These are phyloP conservation scores for Ctenoplectra terminalis DNA, from an alignment of 1,140 invertebrate genomes.

Conservation along the genomic window DNA sequence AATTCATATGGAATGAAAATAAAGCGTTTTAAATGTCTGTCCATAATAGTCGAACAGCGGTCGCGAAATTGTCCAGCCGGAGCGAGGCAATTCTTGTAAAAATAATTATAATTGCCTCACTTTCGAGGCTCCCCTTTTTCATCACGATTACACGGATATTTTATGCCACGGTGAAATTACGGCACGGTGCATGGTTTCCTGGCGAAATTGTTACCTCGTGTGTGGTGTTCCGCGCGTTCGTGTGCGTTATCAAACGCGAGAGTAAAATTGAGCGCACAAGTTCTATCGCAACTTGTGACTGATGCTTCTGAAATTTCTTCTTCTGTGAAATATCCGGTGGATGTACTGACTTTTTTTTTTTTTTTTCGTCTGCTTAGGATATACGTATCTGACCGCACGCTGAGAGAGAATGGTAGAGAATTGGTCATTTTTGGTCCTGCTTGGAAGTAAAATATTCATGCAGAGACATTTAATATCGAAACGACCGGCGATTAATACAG, in stretches of 20 bases:
- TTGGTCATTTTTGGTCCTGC: too few relatives aligned
- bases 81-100: neutral
- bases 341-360: neutral
- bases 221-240: neutral
- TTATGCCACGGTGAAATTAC: neutral
- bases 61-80: neutral
- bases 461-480: too few relatives aligned
- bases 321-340: neutral
- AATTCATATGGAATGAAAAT: neutral
- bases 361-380: too few relatives aligned
- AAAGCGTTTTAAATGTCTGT: constrained; percentile 1
- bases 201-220: neutral
- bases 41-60: neutral
- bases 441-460: too few relatives aligned
- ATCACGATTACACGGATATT: constrained; percentile 1
- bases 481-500: too few relatives aligned
- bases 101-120: constrained; percentile 12
- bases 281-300: neutral
- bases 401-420: too few relatives aligned
- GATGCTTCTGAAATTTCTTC: neutral
- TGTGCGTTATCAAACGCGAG: neutral
- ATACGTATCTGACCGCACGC: too few relatives aligned
- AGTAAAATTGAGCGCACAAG: too few relatives aligned
- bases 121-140: neutral
- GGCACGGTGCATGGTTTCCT: neutral